Base-by-base conservation (phyloP, 2,113 vertebrate species). In the Hypanus sabinus region DNA sequence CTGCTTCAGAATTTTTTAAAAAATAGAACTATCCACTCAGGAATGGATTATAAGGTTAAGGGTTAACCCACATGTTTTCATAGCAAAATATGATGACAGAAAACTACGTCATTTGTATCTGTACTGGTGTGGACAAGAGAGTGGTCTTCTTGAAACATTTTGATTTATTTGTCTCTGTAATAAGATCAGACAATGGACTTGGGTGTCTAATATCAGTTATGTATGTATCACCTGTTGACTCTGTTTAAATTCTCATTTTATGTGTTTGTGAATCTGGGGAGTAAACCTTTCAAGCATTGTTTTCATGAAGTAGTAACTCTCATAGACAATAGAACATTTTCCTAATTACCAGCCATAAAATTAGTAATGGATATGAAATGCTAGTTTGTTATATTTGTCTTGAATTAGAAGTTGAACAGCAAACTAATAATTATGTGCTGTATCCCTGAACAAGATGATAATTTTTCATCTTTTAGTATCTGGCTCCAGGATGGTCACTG, bases 401-500 rank as follows among this genome's bases (percentile, higher is more conserved):
- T 93, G 11, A 7, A 46, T 90, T 30, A 1, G 36, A 75, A 73
- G 22, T 73, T 75, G 70, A 93, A 55, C 55, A 55, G 55, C 46
- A 70, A 93, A 73, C 36, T 71, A 46, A 6, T 12, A 55, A 27
- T 38, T 9, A 36, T 55, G 22, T 33, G 24, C 36, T 93, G 20
- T n/a, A 68, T 70, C 33, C n/a, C 62, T 68, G 22, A 91, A 71
- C 65, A 92, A 24, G 68, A 73, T 46, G 33, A 92, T 12, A 30
- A 92, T 6, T 92, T 92, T 92, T 46, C 88, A 92, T 33, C 33
- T 92, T 92, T 27, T 12, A 70, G n/a, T 7, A 91, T 36, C 65
- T 91, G 33, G 71, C n/a, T 92, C 9, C 68, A 46, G n/a, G 46
- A 46, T 93, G 68, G 6, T 38, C 24, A 38, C 91, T 33, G 38